These are phyloP conservation scores for Tipula lateralis DNA, from an alignment of 2,888 invertebrate genomes.

Conservation along the genomic window DNA sequence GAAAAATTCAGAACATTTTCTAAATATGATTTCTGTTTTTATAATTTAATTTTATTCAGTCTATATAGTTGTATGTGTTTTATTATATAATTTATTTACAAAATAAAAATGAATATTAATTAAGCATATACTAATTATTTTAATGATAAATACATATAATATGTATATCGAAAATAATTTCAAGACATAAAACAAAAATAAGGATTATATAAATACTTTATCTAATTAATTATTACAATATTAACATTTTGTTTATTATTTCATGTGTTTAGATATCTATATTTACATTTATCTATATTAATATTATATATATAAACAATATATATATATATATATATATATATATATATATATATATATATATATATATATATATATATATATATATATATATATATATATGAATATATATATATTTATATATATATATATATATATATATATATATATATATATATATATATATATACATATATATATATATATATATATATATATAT, in stretches of 20 bases:
- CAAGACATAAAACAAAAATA: background rate
- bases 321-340: background rate
- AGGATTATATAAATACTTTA: background rate
- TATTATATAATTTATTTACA: background rate
- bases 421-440: background rate
- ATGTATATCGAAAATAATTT: background rate
- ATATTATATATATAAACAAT: no score
- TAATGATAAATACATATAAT: background rate
- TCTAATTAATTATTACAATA: conserved; percentile 24
- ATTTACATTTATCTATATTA: background rate
- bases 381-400: background rate
- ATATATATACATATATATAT: background rate
- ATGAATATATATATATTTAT: background rate
- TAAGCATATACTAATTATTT: background rate
- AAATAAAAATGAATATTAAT: background rate
- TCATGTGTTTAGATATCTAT: background rate
- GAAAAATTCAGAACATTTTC: background rate
- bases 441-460: background rate
- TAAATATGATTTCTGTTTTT: background rate
- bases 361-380: background rate
- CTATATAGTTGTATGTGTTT: background rate
- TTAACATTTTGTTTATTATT: background rate
- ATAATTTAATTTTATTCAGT: background rate
- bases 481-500: background rate
- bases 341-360: no score